Base-by-base conservation (phyloP, 2,888 invertebrate genomes). In the Lobophora halterata region DNA sequence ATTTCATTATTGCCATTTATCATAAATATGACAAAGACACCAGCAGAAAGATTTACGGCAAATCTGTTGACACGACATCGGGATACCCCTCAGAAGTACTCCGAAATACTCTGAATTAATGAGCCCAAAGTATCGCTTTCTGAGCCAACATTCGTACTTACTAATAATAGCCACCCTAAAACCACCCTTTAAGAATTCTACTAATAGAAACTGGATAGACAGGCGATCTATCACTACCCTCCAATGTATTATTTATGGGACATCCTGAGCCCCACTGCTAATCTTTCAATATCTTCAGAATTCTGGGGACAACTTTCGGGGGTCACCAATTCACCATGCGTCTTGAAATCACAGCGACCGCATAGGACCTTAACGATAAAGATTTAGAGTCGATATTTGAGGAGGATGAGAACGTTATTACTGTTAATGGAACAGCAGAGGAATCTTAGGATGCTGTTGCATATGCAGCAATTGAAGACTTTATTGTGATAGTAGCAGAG, bases 261-360 rank as follows among this genome's bases (percentile, higher is more conserved):
- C 82, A 80, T 76, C 69, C 72, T 70, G 69, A 68, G 63, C 70
- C n/a, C n/a, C 75, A 72, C 72, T 75, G 83, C 82, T 87, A 86
- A 87, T 86, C 86, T 85, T 86, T 85, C 86, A 85, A 86, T 87
- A 86, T 87, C 86, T 83, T 78, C 73, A 83, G 77, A 81, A 81
- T 80, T 83, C 79, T 64, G 75, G 81, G 69, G 50, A 79, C 76
- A 70, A 65, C 58, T 62, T 63, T 65, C 61, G 60, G 76, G 76
- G 78, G 50, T 45, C 49, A 38, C 49, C n/a, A n/a, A n/a, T n/a
- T n/a, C n/a, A n/a, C n/a, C n/a, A n/a, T 26, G 25, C 8, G 7
- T 38, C 26, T 38, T 31, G 14, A 19, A 32, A 28, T 9, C 8
- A 2, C 13, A 7, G 10, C 7, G 1, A 9, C 13, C n/a, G 23